Base-by-base conservation (phyloP, 2,113 vertebrate species). In the Cyanistes caeruleus region DNA sequence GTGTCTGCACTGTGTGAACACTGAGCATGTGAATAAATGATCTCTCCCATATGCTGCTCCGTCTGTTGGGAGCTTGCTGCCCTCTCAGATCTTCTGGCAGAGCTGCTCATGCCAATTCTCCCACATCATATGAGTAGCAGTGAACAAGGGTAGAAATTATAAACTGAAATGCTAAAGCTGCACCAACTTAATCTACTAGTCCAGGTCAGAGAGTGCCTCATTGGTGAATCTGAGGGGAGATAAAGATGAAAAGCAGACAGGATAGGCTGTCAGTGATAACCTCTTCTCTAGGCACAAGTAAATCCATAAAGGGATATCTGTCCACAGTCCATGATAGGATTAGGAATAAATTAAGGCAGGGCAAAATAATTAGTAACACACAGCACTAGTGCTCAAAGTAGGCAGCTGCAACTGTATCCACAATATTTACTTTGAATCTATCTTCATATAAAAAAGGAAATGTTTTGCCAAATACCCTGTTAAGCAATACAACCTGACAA, bases 281-380 rank as follows among this genome's bases (percentile, higher is more conserved):
- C 21, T 89, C 87, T 79, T 87, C 39, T 62, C 39, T 17, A 89
- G 27, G 60, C 39, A 82, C 35, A 78, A 91, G 52, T 64, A 91
- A 93, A 93, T 87, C 56, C 74, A 79, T 91, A 82, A 90, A 68
- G 39, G 48, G 52, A 2, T 89, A 68, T 64, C 84, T 69, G 58
- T 53, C 84, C 53, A 58, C 25, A 75, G 90, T 23, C 62, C 79
- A 64, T 46, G 56, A 95, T n/a, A 86, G 37, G 37, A 74, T 12
- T 60, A 41, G 63, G 73, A 90, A 86, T 84, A 95, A 92, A 95
- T 64, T 60, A 65, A 48, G 37, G 41, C n/a, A 85, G 3, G 7
- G 53, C 70, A 75, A 92, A 95, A 94, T 89, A 91, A 81, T 92
- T 63, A 92, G 84, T 77, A 95, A 69, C 56, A 70, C 56, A 55